Conservation (phyloP, 2,113 vertebrate genomes). For the Chiloscyllium plagiosum region DNA sequence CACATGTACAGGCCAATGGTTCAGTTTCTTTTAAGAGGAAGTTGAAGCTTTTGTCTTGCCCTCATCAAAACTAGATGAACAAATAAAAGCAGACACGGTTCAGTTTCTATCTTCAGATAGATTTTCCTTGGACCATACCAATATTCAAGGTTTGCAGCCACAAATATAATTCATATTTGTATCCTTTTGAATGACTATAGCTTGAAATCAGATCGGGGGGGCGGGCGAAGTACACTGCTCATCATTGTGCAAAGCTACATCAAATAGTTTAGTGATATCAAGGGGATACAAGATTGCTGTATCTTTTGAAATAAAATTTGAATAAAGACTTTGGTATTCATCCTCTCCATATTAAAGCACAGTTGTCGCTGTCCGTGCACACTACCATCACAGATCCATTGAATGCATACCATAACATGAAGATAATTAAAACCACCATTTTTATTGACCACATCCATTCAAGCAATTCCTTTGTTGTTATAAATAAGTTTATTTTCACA, state of each 20-base stretch:
- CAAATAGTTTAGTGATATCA: neutral
- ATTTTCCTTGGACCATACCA: neutral
- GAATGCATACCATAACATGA: neutral
- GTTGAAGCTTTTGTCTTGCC: too few species aligned
- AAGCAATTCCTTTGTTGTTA: conserved; percentile 29
- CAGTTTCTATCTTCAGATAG: too few species aligned
- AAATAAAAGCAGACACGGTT: too few species aligned
- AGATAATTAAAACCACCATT: neutral
- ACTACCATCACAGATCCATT: neutral
- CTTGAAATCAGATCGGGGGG: neutral
- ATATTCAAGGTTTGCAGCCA: neutral
- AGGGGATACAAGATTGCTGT: neutral
- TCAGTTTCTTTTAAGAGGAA: neutral
- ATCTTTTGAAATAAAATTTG: neutral
- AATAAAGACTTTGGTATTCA: neutral
- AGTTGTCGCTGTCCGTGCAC: neutral
- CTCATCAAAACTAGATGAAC: too few species aligned
- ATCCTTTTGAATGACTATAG: neutral
- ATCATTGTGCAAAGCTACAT: neutral
- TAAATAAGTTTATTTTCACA: conserved; percentile 23
- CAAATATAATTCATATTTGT: neutral
- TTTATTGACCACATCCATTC: conserved; percentile 30
- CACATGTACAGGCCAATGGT: neutral
- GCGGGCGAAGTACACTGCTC: neutral
- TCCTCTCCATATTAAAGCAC: neutral